Percentiles rank a stretch among this genome's conserved stretches.
Conservation (phyloP, 2,113 vertebrate genomes). For the Limanda limanda region DNA sequence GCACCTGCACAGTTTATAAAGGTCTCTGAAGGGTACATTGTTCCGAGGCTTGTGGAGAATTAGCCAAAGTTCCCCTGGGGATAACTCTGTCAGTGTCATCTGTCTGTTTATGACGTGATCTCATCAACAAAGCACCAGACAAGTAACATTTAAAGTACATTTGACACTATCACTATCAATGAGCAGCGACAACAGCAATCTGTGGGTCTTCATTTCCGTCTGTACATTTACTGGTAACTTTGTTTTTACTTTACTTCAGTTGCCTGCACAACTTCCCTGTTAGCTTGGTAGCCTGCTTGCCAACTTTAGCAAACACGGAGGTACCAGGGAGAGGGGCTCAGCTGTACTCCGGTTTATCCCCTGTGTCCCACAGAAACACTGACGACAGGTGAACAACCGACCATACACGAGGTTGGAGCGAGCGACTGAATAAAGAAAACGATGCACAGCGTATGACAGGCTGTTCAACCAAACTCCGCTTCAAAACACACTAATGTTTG, state of each 20-base stretch:
- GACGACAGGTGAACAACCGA: background rate
- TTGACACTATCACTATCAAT: too few relatives aligned
- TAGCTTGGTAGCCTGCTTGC: conserved; percentile 32
- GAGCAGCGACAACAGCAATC: background rate
- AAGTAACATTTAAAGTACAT: too few relatives aligned
- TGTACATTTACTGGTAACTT: too few relatives aligned
- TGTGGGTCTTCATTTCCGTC: background rate
- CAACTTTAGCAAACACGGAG: background rate
- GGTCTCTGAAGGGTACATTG: too few relatives aligned
- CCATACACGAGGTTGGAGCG: background rate
- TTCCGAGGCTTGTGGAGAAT: too few relatives aligned
- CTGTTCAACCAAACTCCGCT: background rate
- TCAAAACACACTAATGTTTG: background rate
- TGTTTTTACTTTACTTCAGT: fast-evolving
- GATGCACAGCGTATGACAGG: fast-evolving
- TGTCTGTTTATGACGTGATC: too few relatives aligned
- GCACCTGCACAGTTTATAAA: too few relatives aligned
- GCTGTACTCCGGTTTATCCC: background rate
- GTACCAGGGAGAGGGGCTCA: background rate
- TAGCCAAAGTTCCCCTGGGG: too few relatives aligned
- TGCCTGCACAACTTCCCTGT: background rate
- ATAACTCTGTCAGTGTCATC: too few relatives aligned
- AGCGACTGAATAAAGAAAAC: background rate
- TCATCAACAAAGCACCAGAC: too few relatives aligned
- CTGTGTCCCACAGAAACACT: background rate